A percentile compares a stretch with the other conserved stretches of the same genome.
These are phyloP conservation scores for Coreius guichenoti DNA, from an alignment of 2,797 vertebrate species.

Conservation along the genomic window DNA sequence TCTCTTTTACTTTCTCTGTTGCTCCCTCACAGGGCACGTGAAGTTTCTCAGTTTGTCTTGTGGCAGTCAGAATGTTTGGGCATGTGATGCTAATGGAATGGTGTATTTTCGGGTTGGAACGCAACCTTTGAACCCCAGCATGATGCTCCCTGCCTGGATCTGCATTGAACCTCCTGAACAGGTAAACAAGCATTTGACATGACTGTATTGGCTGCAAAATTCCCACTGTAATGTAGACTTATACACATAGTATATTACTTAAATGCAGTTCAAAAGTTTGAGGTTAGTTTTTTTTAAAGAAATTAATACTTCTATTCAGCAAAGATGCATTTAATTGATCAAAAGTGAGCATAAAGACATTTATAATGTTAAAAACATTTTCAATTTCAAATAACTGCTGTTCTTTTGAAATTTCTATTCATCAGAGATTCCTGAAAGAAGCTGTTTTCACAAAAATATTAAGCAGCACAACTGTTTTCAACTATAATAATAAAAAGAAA, in stretches of 20 bases:
- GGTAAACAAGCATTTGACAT: slow-evolving; percentile 70
- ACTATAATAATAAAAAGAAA: neutral
- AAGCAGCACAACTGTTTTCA: neutral
- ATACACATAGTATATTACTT: neutral
- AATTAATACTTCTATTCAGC: neutral
- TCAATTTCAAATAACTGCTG: neutral
- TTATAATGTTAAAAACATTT: neutral
- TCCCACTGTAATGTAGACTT: neutral
- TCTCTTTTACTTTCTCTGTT: slow-evolving; percentile 19
- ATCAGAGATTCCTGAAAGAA: neutral
- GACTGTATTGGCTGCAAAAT: neutral
- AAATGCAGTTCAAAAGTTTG: neutral
- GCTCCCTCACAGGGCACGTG: slow-evolving; percentile 77
- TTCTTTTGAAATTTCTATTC: neutral
- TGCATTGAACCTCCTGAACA: slow-evolving; percentile 92
- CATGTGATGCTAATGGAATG: slow-evolving; percentile 87
- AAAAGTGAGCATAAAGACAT: neutral
- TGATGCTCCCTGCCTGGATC: slow-evolving; percentile 99
- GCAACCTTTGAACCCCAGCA: slow-evolving; percentile 93
- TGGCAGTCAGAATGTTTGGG: slow-evolving; percentile 95
- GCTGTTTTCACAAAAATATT: neutral
- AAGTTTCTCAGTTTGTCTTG: slow-evolving; percentile 88
- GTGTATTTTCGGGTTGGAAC: slow-evolving; percentile 97
- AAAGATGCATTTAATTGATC: neutral
- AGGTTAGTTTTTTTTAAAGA: neutral